phyloP scores from a whole-genome alignment of 2,888 invertebrate species.

The Acronicta psi region DNA sequence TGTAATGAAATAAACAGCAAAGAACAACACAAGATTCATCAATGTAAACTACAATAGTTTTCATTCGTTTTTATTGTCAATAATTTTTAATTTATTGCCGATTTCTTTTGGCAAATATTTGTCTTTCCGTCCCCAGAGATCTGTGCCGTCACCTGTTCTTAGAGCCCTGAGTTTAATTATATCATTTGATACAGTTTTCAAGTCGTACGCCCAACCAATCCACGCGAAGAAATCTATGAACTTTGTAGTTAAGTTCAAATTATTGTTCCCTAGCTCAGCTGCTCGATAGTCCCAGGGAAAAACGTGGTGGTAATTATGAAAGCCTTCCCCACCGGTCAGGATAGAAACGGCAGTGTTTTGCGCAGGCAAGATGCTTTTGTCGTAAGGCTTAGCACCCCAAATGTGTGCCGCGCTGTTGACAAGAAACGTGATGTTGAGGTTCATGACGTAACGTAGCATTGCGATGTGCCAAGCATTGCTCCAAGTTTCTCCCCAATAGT shows the following conservation, averaged over 20 bases:
- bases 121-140: constrained; percentile 59
- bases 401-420: constrained; percentile 91
- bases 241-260: constrained; percentile 64
- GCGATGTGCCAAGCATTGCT: constrained; percentile 76
- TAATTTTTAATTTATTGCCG: constrained; percentile 16
- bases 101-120: constrained; percentile 33
- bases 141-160: constrained; percentile 69
- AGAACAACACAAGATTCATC: constrained; percentile 11
- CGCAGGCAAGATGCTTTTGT: constrained; percentile 68
- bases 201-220: constrained; percentile 73
- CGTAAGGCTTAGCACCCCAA: constrained; percentile 82
- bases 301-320: constrained; percentile 72
- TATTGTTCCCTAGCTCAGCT: constrained; percentile 70
- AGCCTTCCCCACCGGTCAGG: constrained; percentile 68
- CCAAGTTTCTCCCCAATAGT: constrained; percentile 89
- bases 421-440: constrained; percentile 90
- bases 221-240: constrained; percentile 72
- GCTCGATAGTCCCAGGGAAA: constrained; percentile 75
- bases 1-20: constrained; percentile 2
- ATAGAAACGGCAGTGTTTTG: constrained; percentile 61
- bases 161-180: constrained; percentile 55
- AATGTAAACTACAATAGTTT: not conserved
- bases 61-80: constrained; percentile 13
- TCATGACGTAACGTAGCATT: constrained; percentile 87
- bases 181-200: constrained; percentile 63